Base-by-base conservation (phyloP, 2,888 invertebrate species). In the Papilio elwesi region DNA sequence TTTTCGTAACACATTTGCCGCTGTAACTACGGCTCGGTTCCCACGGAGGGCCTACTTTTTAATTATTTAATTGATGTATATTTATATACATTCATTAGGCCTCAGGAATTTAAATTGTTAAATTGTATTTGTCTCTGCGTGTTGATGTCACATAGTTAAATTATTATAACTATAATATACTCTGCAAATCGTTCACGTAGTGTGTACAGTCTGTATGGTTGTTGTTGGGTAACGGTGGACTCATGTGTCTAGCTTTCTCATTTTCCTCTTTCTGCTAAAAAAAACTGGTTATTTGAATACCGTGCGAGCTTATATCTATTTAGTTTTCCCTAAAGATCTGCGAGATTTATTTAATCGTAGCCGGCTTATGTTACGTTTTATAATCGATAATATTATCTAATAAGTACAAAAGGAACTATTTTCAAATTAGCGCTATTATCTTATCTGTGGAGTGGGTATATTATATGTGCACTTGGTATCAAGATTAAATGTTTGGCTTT, bases 21-120 rank as follows among this genome's bases (percentile, higher is more conserved):
- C 11, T 9, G 16, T 63, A 66, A 57, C 26, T 71, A 53, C 51
- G 49, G 57, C n/a, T 48, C 59, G 12, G 48, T 73, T 73, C 73
- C 55, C 69, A 69, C 66, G 66, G 52, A 65, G 64, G 55, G 51
- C n/a, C 43, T 26, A 26, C 16, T 6, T 52, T 53, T 55, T 7
- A 36, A 1, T 52, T 66, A 70, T 65, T 70, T 70, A 70, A 64
- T 64, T 68, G 52, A 70, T 66, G 47, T 65, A 13, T 71, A 47
- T 57, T 71, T 69, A 67, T 59, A 67, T 49, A 62, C 51, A 51
- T 26, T 59, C n/a, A 49, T 48, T 15, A 48, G 13, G 48, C 6
- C 26, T 13, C n/a, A 15, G 15, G 12, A 38, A 48, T 47, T 38
- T 55, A 26, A 53, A 67, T 66, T 66, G 15, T 26, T 49, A 51